Conservation (phyloP, 1,140 invertebrate species). For the Drosophila yakuba region DNA sequence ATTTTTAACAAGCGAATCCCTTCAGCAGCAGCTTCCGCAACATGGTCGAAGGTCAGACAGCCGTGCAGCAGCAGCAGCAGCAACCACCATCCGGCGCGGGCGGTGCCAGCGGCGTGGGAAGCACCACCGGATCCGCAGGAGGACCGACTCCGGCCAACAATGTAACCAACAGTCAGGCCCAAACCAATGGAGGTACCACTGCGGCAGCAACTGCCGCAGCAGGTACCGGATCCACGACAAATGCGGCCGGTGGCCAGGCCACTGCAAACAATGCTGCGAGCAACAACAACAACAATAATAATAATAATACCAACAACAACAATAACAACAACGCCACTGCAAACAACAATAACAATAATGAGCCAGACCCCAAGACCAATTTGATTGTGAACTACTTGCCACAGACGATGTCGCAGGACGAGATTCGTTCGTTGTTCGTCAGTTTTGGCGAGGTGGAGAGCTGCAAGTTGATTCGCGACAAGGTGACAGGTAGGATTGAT, state of each 20-base stretch:
- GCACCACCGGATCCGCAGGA: slow-evolving; percentile 22
- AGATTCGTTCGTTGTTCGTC: slow-evolving; percentile 98
- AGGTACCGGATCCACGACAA: slow-evolving; percentile 28
- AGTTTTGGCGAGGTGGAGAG: slow-evolving; percentile 99
- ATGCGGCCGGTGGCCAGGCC: slow-evolving; percentile 23
- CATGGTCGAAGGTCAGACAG: slow-evolving; percentile 77
- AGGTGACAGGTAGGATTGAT: slow-evolving; percentile 93
- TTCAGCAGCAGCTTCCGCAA: slow-evolving; percentile 31
- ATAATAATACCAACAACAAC: slow-evolving; percentile 42
- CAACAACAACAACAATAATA: slow-evolving; percentile 87
- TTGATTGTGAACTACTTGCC: slow-evolving; percentile 99
- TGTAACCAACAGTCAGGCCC: slow-evolving; percentile 61
- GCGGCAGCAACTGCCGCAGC: slow-evolving; percentile 21
- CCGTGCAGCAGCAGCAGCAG: slow-evolving; percentile 65
- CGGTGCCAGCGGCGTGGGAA: slow-evolving; percentile 25
- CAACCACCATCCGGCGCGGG: slow-evolving; percentile 37
- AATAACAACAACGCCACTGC: slow-evolving; percentile 36
- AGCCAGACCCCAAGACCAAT: slow-evolving; percentile 96
- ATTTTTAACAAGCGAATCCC: background rate
- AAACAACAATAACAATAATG: slow-evolving; percentile 64
- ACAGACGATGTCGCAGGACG: slow-evolving; percentile 99
- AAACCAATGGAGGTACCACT: slow-evolving; percentile 69
- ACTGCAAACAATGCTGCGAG: slow-evolving; percentile 43
- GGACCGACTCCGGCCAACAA: slow-evolving; percentile 32
- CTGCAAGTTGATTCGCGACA: slow-evolving; percentile 99